These are phyloP conservation scores for Megathymus violae DNA, from an alignment of 1,140 invertebrate species.

Conservation along the genomic window DNA sequence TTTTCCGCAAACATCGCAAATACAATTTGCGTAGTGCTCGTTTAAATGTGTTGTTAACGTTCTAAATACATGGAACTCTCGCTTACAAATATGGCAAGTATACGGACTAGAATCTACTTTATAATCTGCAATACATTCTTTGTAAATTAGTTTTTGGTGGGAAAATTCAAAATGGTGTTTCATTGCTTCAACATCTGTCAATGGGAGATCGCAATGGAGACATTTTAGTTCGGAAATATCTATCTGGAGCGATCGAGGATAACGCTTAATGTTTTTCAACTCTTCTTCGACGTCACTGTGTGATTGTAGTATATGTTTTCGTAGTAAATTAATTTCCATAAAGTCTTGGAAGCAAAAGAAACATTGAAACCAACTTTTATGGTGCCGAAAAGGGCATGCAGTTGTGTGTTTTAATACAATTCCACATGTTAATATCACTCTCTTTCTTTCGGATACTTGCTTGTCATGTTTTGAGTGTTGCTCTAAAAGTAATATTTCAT, in stretches of 20 bases:
- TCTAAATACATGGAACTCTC: constrained; percentile 70
- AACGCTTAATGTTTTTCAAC: constrained; percentile 69
- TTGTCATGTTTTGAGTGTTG: constrained; percentile 31
- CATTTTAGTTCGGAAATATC: constrained; percentile 73
- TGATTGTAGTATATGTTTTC: constrained; percentile 46
- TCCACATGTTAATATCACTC: constrained; percentile 59
- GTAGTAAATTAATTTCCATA: constrained; percentile 61
- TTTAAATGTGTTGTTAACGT: constrained; percentile 70
- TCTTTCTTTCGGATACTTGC: constrained; percentile 64
- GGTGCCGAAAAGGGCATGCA: constrained; percentile 71
- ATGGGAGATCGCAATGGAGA: constrained; percentile 54
- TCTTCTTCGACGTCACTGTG: constrained; percentile 59
- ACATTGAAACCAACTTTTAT: constrained; percentile 76
- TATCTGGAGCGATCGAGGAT: constrained; percentile 71
- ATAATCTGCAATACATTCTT: constrained; percentile 71
- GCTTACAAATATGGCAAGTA: constrained; percentile 63
- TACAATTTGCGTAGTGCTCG: constrained; percentile 72
- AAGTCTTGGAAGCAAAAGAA: constrained; percentile 71
- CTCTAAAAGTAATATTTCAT: constrained; percentile 10
- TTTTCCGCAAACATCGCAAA: constrained; percentile 74
- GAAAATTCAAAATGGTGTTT: constrained; percentile 55
- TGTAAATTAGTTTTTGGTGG: constrained; percentile 65
- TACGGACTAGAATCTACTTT: constrained; percentile 66
- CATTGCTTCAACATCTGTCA: constrained; percentile 64
- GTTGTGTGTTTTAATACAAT: constrained; percentile 62